Evolutionary conservation across 1,140 invertebrate genomes (phyloP).

Genomic region (fruit fly (Drosophila melanogaster)): Release_6_plus_ISO1_MT NT_033779.5:17700001-17700500

Average conservation of each 20-base stretch:
- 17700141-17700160: constrained; percentile 25
- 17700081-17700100: constrained; percentile 25
- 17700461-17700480: neutral
- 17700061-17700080: constrained; percentile 50
- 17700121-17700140: constrained; percentile 11
- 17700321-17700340: constrained; percentile 6
- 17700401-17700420: constrained; percentile 58
- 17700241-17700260: constrained; percentile 22
- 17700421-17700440: constrained; percentile 16
- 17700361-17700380: constrained; percentile 14
- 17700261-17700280: constrained; percentile 57
- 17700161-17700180: constrained; percentile 39
- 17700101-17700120: constrained; percentile 5
- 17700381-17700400: constrained; percentile 42
- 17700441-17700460: constrained; percentile 47
- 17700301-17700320: constrained; percentile 28
- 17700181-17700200: constrained; percentile 68
- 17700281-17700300: constrained; percentile 78
- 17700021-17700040: constrained; percentile 59
- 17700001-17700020: constrained; percentile 55
- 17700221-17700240: constrained; percentile 59
- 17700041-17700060: constrained; percentile 47
- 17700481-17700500: neutral
- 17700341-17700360: constrained; percentile 31
- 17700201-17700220: constrained; percentile 70